phyloP scores from a whole-genome alignment of 2,888 invertebrate species.

The Drosophila sordidula region DNA sequence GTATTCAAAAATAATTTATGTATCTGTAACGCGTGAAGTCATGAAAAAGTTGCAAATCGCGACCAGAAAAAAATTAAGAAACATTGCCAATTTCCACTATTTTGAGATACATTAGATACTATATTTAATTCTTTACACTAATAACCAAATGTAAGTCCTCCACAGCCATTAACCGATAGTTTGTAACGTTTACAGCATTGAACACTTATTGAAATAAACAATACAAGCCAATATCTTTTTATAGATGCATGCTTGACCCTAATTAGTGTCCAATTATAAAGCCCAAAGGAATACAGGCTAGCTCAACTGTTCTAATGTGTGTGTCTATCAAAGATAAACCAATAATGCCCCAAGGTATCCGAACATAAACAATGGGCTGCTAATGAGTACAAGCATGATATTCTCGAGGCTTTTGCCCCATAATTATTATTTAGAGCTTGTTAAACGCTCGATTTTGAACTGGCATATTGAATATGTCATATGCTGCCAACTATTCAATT shows the following conservation, averaged over 20 bases:
- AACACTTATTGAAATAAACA: not conserved
- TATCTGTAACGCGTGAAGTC: too few relatives aligned
- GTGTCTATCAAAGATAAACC: not conserved
- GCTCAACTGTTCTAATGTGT: too few relatives aligned
- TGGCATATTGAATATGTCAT: slow-evolving; percentile 2
- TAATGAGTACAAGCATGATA: not conserved
- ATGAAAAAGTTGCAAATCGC: too few relatives aligned
- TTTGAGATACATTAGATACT: too few relatives aligned
- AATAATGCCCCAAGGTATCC: not conserved
- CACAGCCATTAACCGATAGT: not conserved
- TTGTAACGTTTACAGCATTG: too few relatives aligned
- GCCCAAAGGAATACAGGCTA: not conserved
- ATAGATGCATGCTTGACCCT: not conserved
- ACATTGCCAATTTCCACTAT: too few relatives aligned
- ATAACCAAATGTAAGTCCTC: too few relatives aligned
- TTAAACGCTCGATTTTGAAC: not conserved
- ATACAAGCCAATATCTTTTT: not conserved
- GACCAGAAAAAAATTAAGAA: too few relatives aligned
- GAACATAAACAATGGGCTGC: not conserved
- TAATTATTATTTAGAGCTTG: slow-evolving; percentile 1
- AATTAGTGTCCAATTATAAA: not conserved
- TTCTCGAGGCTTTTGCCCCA: not conserved
- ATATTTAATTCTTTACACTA: too few relatives aligned
- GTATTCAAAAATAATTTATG: too few relatives aligned
- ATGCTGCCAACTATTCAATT: slow-evolving; percentile 24